Evolutionary conservation across 2,113 vertebrate species (phyloP), one percentile per base, ranked within the genome.

Genomic region (Tupaia tana): DNA sequence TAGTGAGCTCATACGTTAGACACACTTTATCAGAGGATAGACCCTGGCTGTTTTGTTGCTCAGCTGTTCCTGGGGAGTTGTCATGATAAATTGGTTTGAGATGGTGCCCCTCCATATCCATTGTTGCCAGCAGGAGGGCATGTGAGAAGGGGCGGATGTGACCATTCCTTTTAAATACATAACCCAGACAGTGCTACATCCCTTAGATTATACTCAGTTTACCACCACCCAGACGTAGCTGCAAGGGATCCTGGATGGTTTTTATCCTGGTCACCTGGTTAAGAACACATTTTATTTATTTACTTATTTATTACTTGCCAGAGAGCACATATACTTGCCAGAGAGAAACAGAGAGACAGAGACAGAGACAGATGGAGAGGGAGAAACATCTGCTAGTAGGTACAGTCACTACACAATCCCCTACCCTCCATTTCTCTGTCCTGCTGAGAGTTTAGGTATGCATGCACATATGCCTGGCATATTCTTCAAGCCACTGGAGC

Each of bases 131-230:
- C 27, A 31, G 13, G 19, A 25, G 73, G 19, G 20, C 13, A 52
- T 16, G 7, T 0, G 3, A 10, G 73, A 9, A 25, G 52, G 73
- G 25, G 73, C 9, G 20, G 74, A 11, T 12, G 12, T 66, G 71
- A 0, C 12, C 5, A 7, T 20, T 54, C 86, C 59, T 29, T 77
- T 75, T 3, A 22, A 66, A 11, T 77, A 61, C 25, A 8, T 27
- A 14, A 1, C 8, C 8, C 34, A 31, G 20, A 16, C 18, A 29
- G 54, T n/a, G 3, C 8, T 2, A 10, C 0, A 27, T 9, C 9
- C 2, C 29, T 43, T 59, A 5, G 31, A 25, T 18, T 56, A 58
- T 12, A 52, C 54, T 4, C 52, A 58, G 15, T 56, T 29, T 20
- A 16, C 14, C 14, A 58, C 20, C 27, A 19, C 22, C n/a, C 9